Conservation (phyloP, 2,113 vertebrate genomes). For the Aptenodytes forsteri region DNA sequence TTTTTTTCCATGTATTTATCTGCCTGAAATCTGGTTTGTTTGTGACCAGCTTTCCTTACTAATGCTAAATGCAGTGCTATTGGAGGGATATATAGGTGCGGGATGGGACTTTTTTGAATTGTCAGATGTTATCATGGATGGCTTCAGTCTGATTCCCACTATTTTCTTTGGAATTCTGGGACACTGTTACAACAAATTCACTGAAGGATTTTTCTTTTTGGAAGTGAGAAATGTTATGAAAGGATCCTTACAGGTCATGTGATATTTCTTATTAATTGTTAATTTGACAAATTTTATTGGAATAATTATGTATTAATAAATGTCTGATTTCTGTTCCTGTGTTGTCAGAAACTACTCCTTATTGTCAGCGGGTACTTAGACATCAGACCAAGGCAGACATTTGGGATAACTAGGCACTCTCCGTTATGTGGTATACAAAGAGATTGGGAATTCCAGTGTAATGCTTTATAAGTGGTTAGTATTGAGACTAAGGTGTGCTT, state of each 20-base stretch:
- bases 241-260: neutral
- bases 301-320: neutral
- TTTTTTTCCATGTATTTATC: neutral
- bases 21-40: neutral
- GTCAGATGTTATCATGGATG: neutral
- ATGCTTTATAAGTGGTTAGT: neutral
- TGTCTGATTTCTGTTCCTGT: neutral
- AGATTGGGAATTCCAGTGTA: neutral
- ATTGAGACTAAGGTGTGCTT: neutral
- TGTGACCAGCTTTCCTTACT: neutral
- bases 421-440: neutral
- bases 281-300: neutral
- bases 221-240: neutral
- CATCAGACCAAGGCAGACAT: neutral
- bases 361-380: neutral
- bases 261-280: neutral
- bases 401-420: neutral
- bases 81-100: neutral
- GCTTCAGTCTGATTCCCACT: neutral
- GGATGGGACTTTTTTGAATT: neutral
- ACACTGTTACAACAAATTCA: neutral
- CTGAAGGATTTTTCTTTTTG: neutral
- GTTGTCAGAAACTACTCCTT: neutral
- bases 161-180: neutral
- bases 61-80: neutral